Base-by-base conservation (phyloP, 2,113 vertebrate genomes). In the Silurus glanis region DNA sequence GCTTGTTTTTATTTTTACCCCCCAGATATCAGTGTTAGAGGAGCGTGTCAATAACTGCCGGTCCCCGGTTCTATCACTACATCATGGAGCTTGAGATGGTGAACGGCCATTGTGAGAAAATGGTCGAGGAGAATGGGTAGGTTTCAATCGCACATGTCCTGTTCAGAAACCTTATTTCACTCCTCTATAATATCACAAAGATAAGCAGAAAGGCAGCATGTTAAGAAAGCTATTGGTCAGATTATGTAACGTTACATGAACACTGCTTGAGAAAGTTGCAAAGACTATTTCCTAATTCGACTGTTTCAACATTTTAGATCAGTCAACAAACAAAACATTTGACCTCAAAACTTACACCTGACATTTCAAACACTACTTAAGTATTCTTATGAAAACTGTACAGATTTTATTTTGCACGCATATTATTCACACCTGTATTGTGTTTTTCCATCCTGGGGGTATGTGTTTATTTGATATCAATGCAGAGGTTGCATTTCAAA, bases 61-160 rank as follows among this genome's bases (percentile, higher is more conserved):
- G 58, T 2, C 59, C 55, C 10, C 76, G 2, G 55, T 61, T 14
- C 53, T 16, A 10, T 51, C 45, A 59, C 6, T 58, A 12, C 58
- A 74, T 9, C 71, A 95, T 95, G 95, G 95, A 95, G 83, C 92
- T 94, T 64, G 90, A 95, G 89, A 91, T 93, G 17, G 14, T 83
- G 14, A 95, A 95, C 0, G 94, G 94, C 53, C 87, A 88, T 64
- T 92, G 93, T 64, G 92, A 94, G 12, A 89, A 87, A 78, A 74
- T 45, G 17, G 84, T 8, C 28, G 47, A 72, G n/a, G 89, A 88
- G 51, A 92, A 94, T 0, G 92, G 92, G 95, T 95, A 86, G 80
- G 92, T 82, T 6, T 86, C 9, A 69, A 72, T 17, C 13, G 47
- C 55, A 69, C 16, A 14, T 10, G 49, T 75, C 23, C 47, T 49